Evolutionary conservation across 2,797 vertebrate genomes (phyloP).

Genomic region (Neomorphus geoffroyi): DNA sequence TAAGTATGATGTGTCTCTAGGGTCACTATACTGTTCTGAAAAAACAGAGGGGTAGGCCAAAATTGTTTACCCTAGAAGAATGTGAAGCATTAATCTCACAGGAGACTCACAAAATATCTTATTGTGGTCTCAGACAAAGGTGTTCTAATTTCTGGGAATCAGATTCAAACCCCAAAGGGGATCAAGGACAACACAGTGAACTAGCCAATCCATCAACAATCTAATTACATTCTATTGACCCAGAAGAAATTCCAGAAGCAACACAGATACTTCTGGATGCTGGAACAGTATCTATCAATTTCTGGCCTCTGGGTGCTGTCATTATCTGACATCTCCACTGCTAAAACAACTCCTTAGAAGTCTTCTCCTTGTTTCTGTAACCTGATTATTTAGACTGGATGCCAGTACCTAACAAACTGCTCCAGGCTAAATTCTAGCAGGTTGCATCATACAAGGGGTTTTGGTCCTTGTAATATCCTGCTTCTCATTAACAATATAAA

Average conservation of each 20-base stretch:
- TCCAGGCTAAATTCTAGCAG: background rate
- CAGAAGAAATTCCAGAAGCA: slow-evolving; percentile 33
- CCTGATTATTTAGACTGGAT: slow-evolving; percentile 13
- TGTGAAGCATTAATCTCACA: background rate
- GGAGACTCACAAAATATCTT: background rate
- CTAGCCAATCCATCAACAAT: background rate
- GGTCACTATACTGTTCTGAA: background rate
- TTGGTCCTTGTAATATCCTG: background rate
- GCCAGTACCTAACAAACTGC: background rate
- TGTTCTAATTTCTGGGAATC: slow-evolving; percentile 8
- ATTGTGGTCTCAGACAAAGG: background rate
- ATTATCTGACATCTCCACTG: background rate
- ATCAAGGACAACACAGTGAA: background rate
- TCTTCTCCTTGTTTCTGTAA: background rate
- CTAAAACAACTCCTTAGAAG: background rate
- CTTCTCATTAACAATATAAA: background rate
- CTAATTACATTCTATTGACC: slow-evolving; percentile 8
- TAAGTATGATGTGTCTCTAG: background rate
- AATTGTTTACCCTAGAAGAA: background rate
- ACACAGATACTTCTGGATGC: background rate
- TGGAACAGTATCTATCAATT: background rate
- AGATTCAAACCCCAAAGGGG: background rate
- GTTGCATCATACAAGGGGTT: background rate
- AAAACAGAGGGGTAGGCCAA: background rate
- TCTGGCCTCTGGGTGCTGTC: slow-evolving; percentile 16